Conservation (phyloP, 2,888 invertebrate genomes). For the Drosophila dives region DNA sequence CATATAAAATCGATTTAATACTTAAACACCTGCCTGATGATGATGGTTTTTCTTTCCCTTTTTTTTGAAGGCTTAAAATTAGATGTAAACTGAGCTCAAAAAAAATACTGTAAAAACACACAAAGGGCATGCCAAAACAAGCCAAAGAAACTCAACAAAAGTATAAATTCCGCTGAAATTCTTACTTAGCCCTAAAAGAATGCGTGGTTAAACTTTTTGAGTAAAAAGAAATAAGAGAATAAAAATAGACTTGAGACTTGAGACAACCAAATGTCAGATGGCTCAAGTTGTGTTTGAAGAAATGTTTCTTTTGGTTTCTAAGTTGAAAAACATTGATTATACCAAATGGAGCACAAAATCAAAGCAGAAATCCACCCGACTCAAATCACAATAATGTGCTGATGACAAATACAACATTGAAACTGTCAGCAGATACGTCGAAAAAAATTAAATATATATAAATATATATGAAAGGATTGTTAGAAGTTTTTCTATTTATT, state of each 20-base stretch:
- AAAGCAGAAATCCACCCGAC: conserved; percentile 63
- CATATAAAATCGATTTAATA: conserved; percentile 66
- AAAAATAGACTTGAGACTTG: conserved; percentile 20
- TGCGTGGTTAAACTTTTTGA: conserved; percentile 65
- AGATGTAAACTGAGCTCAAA: conserved; percentile 47
- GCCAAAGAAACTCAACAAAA: conserved; percentile 34
- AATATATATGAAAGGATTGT: conserved; percentile 53
- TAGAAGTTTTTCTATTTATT: conserved; percentile 62
- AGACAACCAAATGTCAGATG: conserved; percentile 42
- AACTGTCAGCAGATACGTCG: conserved; percentile 44
- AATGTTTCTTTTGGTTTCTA: conserved; percentile 33
- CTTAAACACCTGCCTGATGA: conserved; percentile 55
- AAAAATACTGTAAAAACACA: conserved; percentile 15
- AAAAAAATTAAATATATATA: neutral
- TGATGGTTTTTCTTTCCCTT: conserved; percentile 23
- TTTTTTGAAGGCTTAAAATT: conserved; percentile 47
- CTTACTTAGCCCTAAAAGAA: conserved; percentile 49
- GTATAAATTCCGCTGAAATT: conserved; percentile 70
- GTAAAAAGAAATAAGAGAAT: conserved; percentile 40
- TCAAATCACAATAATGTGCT: conserved; percentile 63
- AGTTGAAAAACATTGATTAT: conserved; percentile 69
- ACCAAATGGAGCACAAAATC: conserved; percentile 80
- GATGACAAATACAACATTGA: conserved; percentile 56
- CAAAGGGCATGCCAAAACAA: conserved; percentile 12
- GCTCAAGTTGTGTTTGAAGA: conserved; percentile 29